Evolutionary conservation across 2,797 vertebrate genomes (phyloP), one percentile per base, ranked within the genome.

Genomic region (Cottoperca gobio): DNA sequence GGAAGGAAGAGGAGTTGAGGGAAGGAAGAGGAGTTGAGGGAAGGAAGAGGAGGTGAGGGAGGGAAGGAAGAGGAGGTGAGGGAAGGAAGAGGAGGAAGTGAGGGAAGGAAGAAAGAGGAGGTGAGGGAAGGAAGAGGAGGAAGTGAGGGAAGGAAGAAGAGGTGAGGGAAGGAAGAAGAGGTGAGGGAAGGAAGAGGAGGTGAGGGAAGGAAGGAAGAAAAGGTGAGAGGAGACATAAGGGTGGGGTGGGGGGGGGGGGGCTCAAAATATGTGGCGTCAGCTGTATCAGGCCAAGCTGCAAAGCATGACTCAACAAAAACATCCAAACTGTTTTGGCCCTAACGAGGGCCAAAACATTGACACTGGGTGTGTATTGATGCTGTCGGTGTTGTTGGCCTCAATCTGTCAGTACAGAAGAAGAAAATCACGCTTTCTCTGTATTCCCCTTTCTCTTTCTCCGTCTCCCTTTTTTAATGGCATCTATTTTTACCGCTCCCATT

Each of bases 331-430:
- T 26, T 70, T 23, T 39, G 58, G 70, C 40, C 52, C 35, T 86
- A 83, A 85, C 79, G 80, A 89, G 88, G 59, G 62, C 28, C 28
- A 31, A 43, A 71, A 81, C 69, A 74, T 68, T 50, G 81, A 68
- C 61, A 10, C 6, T 8, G 40, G 26, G 31, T 23, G 28, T 3
- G 60, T 65, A 23, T 53, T 68, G 74, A 77, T 49, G 53, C 69
- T 84, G 39, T 2, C 55, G 52, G 5, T 42, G 55, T 28, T 63
- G 72, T 53, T 84, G 87, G 75, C 88, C 88, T 90, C 88, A 86
- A 91, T 89, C 88, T 90, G 90, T 88, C 83, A 89, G 79, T 4
- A n/a, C 74, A 83, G n/a, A 55, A 82, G 57, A 86, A 80, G 57
- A 86, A 80, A 85, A 81, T 55, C 72, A 65, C 58, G 78, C 76